phyloP scores from a whole-genome alignment of 2,113 vertebrate genomes.

The Empidonax alnorum region DNA sequence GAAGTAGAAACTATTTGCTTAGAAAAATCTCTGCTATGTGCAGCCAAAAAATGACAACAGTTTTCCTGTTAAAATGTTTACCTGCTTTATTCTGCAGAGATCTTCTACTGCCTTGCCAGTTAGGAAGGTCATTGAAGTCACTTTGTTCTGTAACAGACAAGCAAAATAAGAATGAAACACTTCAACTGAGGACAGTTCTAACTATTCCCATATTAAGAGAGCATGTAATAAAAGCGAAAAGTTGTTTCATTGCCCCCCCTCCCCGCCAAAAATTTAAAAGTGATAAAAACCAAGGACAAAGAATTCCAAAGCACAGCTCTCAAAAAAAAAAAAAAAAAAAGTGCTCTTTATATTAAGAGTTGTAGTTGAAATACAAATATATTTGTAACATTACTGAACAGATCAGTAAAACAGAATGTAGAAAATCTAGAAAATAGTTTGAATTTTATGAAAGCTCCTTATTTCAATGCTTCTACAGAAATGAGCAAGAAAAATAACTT shows the following conservation, averaged over 20 bases:
- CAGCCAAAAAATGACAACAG: neutral
- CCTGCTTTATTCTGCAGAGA: constrained; percentile 98
- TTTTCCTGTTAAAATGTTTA: constrained; percentile 68
- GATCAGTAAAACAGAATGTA: neutral
- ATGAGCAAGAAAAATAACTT: neutral
- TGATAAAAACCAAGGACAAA: neutral
- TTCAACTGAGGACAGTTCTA: neutral
- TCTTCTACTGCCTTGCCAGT: constrained; percentile 96
- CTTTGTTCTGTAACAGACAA: constrained; percentile 89
- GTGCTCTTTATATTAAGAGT: neutral
- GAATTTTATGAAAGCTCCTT: neutral
- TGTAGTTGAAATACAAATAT: neutral
- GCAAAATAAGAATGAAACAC: neutral
- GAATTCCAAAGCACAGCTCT: neutral
- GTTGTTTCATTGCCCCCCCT: neutral
- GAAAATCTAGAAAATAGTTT: neutral
- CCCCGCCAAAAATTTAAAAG: neutral
- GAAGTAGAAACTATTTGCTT: neutral
- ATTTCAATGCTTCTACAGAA: neutral
- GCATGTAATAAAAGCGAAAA: neutral
- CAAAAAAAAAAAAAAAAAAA: neutral
- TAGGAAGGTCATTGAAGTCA: constrained; percentile 95
- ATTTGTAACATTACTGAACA: neutral
- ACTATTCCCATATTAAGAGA: neutral
- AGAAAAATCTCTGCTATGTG: neutral